Evolutionary conservation across 2,888 invertebrate species (phyloP), one percentile per base, ranked within the genome.

Genomic region (Acleris cristana): DNA sequence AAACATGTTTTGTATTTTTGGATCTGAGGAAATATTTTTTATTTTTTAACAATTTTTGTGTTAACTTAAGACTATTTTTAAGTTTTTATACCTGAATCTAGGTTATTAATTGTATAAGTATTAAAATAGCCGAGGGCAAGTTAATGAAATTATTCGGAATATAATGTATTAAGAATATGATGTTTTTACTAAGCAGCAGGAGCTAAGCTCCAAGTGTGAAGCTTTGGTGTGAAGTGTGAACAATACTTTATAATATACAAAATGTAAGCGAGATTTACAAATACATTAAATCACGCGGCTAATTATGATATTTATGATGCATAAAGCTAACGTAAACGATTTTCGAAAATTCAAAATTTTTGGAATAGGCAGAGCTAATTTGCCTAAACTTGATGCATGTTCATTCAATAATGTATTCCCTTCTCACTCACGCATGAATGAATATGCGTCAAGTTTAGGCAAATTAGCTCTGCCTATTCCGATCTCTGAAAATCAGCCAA

Each of bases 61-160:
- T 56, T 44, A 34, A 44, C 21, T 44, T 44, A 48, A 48, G 48
- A 16, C n/a, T 48, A 48, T 18, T 48, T 16, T 18, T 48, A 7
- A 48, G 16, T 16, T 48, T 48, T 48, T 48, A 48, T 44, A 56
- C 16, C 23, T 56, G 40, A 21, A 44, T 21, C 19, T 19, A 16
- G 44, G 21, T 56, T 56, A 34, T 40, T 34, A 14, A 40, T 40
- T 34, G 18, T 40, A 23, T 4, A 16, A 16, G 18, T 44, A 44
- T 21, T 12, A 44, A 23, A 44, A n/a, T 21, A 48, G 8, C 48
- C 18, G 21, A 56, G 18, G 19, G 18, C 19, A 56, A 44, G 6
- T 44, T 8, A 55, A 55, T 40, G 40, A 56, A 56, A 23, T 56
- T 16, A 56, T 44, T 44, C 56, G 16, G 21, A 21, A 56, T 56